Evolutionary conservation across 1,140 invertebrate species (phyloP).

Genomic region (Pectinophora gossypiella): DNA sequence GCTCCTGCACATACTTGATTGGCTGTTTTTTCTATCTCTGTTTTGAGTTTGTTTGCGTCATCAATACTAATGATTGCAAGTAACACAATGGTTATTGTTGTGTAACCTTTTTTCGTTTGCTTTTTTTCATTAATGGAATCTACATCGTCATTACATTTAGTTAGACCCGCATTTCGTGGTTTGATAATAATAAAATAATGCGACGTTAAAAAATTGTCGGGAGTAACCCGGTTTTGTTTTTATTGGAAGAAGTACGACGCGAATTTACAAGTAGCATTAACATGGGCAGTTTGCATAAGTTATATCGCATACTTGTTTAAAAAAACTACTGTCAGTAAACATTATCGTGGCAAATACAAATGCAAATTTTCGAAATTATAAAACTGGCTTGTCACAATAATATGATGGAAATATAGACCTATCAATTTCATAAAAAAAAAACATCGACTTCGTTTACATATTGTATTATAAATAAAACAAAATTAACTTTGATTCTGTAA

Average conservation of each 20-base stretch:
- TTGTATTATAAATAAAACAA: too few relatives aligned
- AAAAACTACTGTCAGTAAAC: too few relatives aligned
- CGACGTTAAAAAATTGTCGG: background rate
- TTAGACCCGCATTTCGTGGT: conserved; percentile 35
- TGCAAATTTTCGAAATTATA: background rate
- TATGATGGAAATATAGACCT: background rate
- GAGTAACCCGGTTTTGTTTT: background rate
- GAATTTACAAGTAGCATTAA: background rate
- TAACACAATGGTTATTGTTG: conserved; percentile 67
- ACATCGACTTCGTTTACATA: too few relatives aligned
- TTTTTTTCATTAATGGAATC: conserved; percentile 43
- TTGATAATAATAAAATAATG: conserved; percentile 54
- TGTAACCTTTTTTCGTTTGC: conserved; percentile 36
- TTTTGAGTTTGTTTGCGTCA: conserved; percentile 68
- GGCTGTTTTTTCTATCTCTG: conserved; percentile 54
- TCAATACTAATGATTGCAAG: conserved; percentile 71
- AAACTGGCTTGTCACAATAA: background rate
- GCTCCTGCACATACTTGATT: conserved; percentile 52
- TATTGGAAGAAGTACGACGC: background rate
- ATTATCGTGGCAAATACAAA: background rate
- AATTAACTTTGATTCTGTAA: too few relatives aligned
- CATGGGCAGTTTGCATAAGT: background rate
- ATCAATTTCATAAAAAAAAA: background rate
- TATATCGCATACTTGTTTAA: too few relatives aligned
- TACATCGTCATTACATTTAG: conserved; percentile 71